Base-by-base conservation (phyloP, 64 coral and sea anemone genomes). In the Platygyra sinensis region DNA sequence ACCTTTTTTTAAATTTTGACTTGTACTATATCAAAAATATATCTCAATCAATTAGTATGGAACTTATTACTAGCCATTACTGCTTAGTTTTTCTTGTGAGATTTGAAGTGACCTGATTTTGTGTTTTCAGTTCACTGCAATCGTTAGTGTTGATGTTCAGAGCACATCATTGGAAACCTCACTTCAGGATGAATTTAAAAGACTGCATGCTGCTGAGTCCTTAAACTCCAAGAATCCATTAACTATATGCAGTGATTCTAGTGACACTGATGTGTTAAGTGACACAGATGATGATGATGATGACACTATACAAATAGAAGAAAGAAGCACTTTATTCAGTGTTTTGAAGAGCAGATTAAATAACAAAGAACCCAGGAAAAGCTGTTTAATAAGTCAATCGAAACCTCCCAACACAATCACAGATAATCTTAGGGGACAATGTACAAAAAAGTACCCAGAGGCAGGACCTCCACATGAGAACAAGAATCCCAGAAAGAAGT, bases 271-370 rank as follows among this genome's bases (percentile, higher is more conserved):
- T 33, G 60, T 73, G 10, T 51, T 76, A 27, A 62, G 71, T 28
- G 89, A 91, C 59, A 60, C 67, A 17, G 89, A 91, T 73, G n/a
- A 36, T 36, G 72, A 76, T 42, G 87, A 89, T 25, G 73, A 80
- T 65, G 79, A 85, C 10, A 67, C 67, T 51, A 50, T 78, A 8
- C n/a, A n/a, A n/a, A 67, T 89, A 27, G 86, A 88, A 61, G 72
- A 89, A 30, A 55, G 61, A 11, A 79, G 72, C 67, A 89, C 29
- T 51, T 55, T 89, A 38, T 89, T 89, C n/a, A 89, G 57, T 51
- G 75, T 61, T 28, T 19, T 89, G 15, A 89, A 71, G 36, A 52
- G 42, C 7, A 85, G 81, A 69, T 13, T 85, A 10, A 12, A 84
- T 69, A 13, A 9, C 17, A 69, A 42, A 15, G 33, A 84, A 67